Evolutionary conservation across 2,113 vertebrate genomes (phyloP).

Genomic region (Crotalus viridis): DNA sequence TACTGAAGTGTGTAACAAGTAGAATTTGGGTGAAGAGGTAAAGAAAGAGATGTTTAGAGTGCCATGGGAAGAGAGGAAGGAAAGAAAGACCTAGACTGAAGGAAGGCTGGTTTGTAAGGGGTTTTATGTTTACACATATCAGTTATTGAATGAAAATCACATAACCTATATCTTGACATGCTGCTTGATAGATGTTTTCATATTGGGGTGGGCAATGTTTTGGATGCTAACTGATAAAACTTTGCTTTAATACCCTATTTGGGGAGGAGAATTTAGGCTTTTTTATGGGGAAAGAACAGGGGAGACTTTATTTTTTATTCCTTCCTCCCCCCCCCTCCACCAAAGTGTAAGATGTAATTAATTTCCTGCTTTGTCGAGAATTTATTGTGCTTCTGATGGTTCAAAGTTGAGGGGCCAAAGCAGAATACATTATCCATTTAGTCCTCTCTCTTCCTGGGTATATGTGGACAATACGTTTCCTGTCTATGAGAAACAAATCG

Average conservation of each 20-base stretch:
- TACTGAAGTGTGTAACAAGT: background rate
- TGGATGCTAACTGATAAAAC: conserved; percentile 1
- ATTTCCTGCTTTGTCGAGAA: background rate
- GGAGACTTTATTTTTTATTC: conserved; percentile 30
- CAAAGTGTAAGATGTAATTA: background rate
- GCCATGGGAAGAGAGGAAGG: background rate
- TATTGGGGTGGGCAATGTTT: conserved; percentile 12
- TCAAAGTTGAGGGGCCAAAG: background rate
- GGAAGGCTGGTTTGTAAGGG: background rate
- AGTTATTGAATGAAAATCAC: conserved; percentile 32
- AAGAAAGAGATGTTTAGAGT: background rate
- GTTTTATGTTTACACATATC: conserved; percentile 31
- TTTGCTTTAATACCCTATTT: conserved; percentile 16
- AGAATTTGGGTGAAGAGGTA: background rate
- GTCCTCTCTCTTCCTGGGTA: background rate
- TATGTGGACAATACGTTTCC: background rate
- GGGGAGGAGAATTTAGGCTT: background rate
- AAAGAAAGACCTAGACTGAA: background rate
- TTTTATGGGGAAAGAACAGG: background rate
- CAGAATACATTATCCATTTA: background rate
- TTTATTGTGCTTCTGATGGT: background rate
- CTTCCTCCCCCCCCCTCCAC: background rate
- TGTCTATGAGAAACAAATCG: background rate
- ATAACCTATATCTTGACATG: conserved; percentile 27
- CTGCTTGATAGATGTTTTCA: conserved; percentile 33